Evolutionary conservation across 2,113 vertebrate genomes (phyloP), one percentile per base, ranked within the genome.

Genomic region (Mustela lutreola): DNA sequence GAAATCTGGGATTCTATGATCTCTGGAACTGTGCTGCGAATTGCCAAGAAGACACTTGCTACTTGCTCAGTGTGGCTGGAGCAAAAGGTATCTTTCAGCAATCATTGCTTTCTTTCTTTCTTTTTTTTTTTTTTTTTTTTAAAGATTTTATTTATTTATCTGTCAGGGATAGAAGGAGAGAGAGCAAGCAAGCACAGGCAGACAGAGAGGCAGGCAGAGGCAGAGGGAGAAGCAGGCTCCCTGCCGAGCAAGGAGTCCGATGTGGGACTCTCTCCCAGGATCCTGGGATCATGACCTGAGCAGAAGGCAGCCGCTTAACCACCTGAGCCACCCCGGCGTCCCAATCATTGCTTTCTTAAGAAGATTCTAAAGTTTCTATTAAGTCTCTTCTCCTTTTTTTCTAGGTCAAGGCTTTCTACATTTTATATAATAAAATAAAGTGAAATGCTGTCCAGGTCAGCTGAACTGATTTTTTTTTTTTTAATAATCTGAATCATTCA

Each of bases 361-460:
- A 78, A 94, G 62, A 94, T 53, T 71, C 21, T 90, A 80, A 19
- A 18, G 19, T 26, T 95, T 96, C 63, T 96, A 7, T 88, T 79
- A 86, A 96, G 58, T 92, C 71, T 71, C 36, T 65, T 93, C 16
- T 31, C 39, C 48, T 18, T 36, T 95, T 95, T 96, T 96, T 79
- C 63, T 94, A 48, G 92, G 7, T 79, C 18, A 91, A 92, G 62
- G 19, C 33, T 97, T 96, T 94, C 36, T 97, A 93, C 12, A 62
- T 83, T 96, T 97, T 96, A 45, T 50, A 36, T 95, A 96, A 96
- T 95, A 96, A 97, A 96, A 96, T 96, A 96, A 97, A 95, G 48
- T 94, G 62, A 96, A 97, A 92, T 31, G 45, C 62, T 87, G 2
- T 86, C 82, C 50, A 79, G 33, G 33, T 71, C 33, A 75, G 18